Base-by-base conservation (phyloP, 2,888 invertebrate genomes). In the Apodemia mormo region DNA sequence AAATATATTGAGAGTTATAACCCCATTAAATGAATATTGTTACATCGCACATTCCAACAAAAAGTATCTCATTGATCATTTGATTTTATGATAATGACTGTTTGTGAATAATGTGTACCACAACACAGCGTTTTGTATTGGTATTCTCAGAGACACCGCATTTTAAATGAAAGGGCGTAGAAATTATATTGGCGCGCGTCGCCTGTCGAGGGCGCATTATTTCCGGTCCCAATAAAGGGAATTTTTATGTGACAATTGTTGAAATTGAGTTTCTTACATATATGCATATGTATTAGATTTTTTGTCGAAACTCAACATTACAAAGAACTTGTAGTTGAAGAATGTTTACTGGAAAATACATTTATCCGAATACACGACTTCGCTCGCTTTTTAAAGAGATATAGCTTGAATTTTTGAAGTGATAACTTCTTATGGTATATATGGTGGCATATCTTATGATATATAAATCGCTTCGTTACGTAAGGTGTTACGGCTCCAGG, bases 141-240 rank as follows among this genome's bases (percentile, higher is more conserved):
- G 30, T 33, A 61, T 61, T 61, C 58, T 61, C 58, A 33, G 14
- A 61, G 58, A 61, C 30, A 33, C 58, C 58, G 58, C 58, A 30
- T 33, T 61, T 61, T 12, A 29, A 61, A 61, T 61, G 58, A 61
- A 61, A 30, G 58, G 58, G 58, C 56, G 58, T 33, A 61, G 33
- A 61, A 61, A 61, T 61, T 61, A 2, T 61, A 61, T 33, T 61
- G 9, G 29, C 58, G 33, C 33, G 58, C 30, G 58, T 30, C 30
- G 58, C 58, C 58, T 12, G 30, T 30, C 14, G 58, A 61, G 58
- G 58, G 58, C 58, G 58, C 58, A 12, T 61, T 61, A 61, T 33
- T 61, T 61, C 58, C 58, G 58, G 58, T 61, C 30, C 58, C 58
- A 33, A 61, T 61, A 61, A 61, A 61, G 33, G 58, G 58, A 29